phyloP scores from a whole-genome alignment of 2,888 invertebrate species.

The Netelia melanura region DNA sequence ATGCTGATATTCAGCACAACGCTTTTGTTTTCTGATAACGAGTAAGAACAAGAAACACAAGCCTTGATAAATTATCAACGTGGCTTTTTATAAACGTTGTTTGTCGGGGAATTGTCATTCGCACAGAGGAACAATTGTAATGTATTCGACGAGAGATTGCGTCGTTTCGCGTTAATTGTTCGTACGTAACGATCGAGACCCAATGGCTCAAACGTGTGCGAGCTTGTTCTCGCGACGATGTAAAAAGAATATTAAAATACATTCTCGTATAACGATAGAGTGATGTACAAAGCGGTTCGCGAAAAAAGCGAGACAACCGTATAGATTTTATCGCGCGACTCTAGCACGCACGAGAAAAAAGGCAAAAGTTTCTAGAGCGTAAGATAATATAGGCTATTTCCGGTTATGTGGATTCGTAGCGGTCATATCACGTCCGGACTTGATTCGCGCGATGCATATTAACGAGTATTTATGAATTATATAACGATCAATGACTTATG shows the following conservation, averaged over 20 bases:
- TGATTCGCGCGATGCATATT: no score
- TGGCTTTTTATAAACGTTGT: slow-evolving; percentile 10
- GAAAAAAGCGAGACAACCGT: background rate
- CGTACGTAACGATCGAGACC: slow-evolving; percentile 31
- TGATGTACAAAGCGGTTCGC: background rate
- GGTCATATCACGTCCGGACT: no score
- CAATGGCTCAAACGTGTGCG: background rate
- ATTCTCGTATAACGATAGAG: slow-evolving; percentile 43
- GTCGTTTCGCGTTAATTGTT: slow-evolving; percentile 25
- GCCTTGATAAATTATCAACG: background rate
- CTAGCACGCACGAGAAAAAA: slow-evolving; percentile 16
- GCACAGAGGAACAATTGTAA: slow-evolving; percentile 3
- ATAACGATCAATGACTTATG: background rate
- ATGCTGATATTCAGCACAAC: slow-evolving; percentile 66
- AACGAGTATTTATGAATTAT: background rate
- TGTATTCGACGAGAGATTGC: slow-evolving; percentile 42
- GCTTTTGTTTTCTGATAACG: background rate
- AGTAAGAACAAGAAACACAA: background rate
- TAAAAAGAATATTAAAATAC: slow-evolving; percentile 70
- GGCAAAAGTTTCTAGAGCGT: slow-evolving; percentile 39
- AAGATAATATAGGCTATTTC: slow-evolving; percentile 24
- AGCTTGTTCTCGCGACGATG: slow-evolving; percentile 53
- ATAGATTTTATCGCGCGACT: slow-evolving; percentile 22
- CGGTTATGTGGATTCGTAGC: background rate
- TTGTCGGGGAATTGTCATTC: background rate